Percentiles rank a stretch among this genome's conserved stretches.
phyloP scores from a whole-genome alignment of 1,140 invertebrate species.

The Trachelipus rathkii region DNA sequence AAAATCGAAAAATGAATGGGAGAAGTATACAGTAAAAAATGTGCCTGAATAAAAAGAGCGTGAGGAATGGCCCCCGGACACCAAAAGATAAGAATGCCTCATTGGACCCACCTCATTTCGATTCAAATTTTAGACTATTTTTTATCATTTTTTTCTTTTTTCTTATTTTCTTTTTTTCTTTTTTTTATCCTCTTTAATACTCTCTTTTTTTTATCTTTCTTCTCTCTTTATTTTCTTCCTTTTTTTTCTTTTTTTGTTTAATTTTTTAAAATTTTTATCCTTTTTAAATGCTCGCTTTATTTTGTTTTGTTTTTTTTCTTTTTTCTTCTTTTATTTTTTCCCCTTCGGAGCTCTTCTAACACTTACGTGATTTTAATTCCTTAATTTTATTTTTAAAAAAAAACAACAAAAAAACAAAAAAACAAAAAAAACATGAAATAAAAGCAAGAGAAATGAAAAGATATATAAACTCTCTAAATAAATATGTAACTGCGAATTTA shows the following conservation, averaged over 20 bases:
- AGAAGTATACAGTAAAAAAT: constrained; percentile 1
- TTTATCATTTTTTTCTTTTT: not conserved
- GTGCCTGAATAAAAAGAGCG: not conserved
- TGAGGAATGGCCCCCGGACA: constrained; percentile 9
- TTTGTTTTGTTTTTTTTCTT: no score
- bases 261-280: no score
- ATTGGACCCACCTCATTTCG: constrained; percentile 11
- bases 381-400: no score
- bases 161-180: not conserved
- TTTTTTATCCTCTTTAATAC: not conserved
- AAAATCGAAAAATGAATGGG: not conserved
- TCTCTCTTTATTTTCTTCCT: not conserved
- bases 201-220: not conserved
- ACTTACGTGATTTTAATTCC: no score
- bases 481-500: constrained; percentile 2
- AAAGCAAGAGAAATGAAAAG: not conserved
- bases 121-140: constrained; percentile 1
- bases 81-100: not conserved
- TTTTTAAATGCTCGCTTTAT: no score
- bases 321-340: no score
- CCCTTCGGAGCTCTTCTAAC: no score
- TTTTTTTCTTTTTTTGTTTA: no score
- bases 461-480: not conserved
- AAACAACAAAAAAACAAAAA: no score
- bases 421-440: not conserved